Percentiles rank a stretch among this genome's conserved stretches.
phyloP scores from a whole-genome alignment of 1,140 invertebrate genomes.

The Scaptomyza hsui region DNA sequence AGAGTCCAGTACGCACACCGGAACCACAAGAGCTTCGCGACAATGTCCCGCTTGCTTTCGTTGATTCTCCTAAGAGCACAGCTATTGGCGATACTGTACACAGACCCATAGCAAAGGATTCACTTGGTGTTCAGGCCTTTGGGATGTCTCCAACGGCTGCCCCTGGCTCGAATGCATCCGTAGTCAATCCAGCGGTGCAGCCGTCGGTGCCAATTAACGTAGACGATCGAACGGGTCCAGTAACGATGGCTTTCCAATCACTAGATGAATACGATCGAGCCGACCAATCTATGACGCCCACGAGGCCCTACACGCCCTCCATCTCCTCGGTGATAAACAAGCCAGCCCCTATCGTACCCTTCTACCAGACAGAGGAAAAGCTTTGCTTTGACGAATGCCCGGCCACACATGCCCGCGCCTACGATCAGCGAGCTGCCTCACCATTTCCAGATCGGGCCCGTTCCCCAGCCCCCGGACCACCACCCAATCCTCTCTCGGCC shows the following conservation, averaged over 20 bases:
- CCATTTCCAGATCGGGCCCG: conserved; percentile 86
- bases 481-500: conserved; percentile 86
- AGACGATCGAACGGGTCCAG: conserved; percentile 74
- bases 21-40: conserved; percentile 83
- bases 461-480: conserved; percentile 87
- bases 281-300: conserved; percentile 83
- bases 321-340: conserved; percentile 86
- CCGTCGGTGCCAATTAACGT: conserved; percentile 76
- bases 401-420: conserved; percentile 85
- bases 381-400: conserved; percentile 86
- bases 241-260: conserved; percentile 86
- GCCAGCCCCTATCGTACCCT: conserved; percentile 87
- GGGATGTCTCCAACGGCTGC: conserved; percentile 37
- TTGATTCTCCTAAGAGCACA: conserved; percentile 63
- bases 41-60: conserved; percentile 81
- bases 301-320: conserved; percentile 85
- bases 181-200: conserved; percentile 34
- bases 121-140: conserved; percentile 6
- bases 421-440: conserved; percentile 85
- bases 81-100: conserved; percentile 52
- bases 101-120: conserved; percentile 68
- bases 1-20: conserved; percentile 85
- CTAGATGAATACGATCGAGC: conserved; percentile 85
- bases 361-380: conserved; percentile 87
- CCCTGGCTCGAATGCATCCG: conserved; percentile 19